Evolutionary conservation across 2,888 invertebrate genomes (phyloP).

Genomic region (Metopia argyrocephala): DNA sequence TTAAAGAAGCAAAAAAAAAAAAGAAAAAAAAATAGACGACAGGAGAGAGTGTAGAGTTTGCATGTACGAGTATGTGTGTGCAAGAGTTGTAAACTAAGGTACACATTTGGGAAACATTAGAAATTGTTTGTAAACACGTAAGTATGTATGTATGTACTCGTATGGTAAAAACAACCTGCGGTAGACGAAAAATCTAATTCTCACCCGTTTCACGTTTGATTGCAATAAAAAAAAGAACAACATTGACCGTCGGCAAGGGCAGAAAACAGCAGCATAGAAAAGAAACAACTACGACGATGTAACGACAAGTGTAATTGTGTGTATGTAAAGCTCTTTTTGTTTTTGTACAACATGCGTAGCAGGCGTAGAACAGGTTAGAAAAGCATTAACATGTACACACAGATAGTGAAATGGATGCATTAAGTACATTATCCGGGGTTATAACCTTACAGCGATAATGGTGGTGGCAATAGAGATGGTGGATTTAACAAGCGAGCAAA

Average conservation of each 20-base stretch:
- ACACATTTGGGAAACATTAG: constrained; percentile 75
- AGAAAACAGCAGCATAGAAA: constrained; percentile 64
- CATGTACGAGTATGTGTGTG: no score
- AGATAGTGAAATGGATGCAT: constrained; percentile 70
- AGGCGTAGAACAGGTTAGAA: constrained; percentile 68
- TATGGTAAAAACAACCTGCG: constrained; percentile 34
- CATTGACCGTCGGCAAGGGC: constrained; percentile 53
- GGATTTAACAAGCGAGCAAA: constrained; percentile 37
- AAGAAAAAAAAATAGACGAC: no score
- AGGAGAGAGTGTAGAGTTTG: background rate
- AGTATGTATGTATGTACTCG: no score
- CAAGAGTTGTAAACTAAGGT: constrained; percentile 65
- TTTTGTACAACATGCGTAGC: constrained; percentile 45
- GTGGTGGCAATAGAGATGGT: constrained; percentile 53
- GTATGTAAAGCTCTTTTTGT: constrained; percentile 10
- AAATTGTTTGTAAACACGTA: constrained; percentile 4
- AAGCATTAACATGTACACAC: constrained; percentile 71
- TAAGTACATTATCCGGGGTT: constrained; percentile 78
- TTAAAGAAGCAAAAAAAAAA: no score
- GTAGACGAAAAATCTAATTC: constrained; percentile 43
- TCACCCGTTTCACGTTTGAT: constrained; percentile 41
- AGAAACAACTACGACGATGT: constrained; percentile 26
- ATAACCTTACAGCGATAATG: constrained; percentile 69
- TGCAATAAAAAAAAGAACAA: constrained; percentile 68
- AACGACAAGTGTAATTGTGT: constrained; percentile 61